A percentile compares a stretch with the other conserved stretches of the same genome.
These are phyloP conservation scores for Trichopoda pennipes DNA, from an alignment of 2,888 invertebrate species.

Conservation along the genomic window DNA sequence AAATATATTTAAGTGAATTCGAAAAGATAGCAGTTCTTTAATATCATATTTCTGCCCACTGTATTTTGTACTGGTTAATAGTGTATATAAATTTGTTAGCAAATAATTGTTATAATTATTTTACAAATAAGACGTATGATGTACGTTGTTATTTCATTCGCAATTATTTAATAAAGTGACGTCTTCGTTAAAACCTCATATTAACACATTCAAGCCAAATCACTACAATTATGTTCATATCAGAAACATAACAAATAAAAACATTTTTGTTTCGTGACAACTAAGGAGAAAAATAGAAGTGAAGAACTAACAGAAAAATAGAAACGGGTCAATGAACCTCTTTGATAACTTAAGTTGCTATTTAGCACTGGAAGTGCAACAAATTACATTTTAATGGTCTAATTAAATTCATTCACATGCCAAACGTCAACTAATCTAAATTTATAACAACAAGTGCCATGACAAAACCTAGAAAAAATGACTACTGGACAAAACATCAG, in stretches of 20 bases:
- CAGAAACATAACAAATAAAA: constrained; percentile 13
- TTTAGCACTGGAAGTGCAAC: constrained; percentile 23
- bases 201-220: constrained; percentile 46
- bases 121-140: constrained; percentile 15
- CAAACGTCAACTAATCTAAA: constrained; percentile 55
- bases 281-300: constrained; percentile 1
- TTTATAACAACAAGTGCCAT: constrained; percentile 30
- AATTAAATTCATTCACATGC: constrained; percentile 52
- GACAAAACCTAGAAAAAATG: neutral
- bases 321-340: constrained; percentile 35
- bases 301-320: neutral
- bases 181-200: constrained; percentile 25
- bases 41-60: no score
- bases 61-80: no score
- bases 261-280: constrained; percentile 1
- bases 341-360: neutral
- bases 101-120: neutral
- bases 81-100: neutral
- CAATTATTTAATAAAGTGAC: constrained; percentile 24
- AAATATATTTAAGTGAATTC: no score
- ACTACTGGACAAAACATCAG: constrained; percentile 29
- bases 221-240: constrained; percentile 25
- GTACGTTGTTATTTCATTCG: neutral
- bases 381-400: constrained; percentile 32
- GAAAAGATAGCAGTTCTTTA: no score